Evolutionary conservation across 2,797 vertebrate genomes (phyloP), one percentile per base, ranked within the genome.

Genomic region (Sciurus carolinensis): DNA sequence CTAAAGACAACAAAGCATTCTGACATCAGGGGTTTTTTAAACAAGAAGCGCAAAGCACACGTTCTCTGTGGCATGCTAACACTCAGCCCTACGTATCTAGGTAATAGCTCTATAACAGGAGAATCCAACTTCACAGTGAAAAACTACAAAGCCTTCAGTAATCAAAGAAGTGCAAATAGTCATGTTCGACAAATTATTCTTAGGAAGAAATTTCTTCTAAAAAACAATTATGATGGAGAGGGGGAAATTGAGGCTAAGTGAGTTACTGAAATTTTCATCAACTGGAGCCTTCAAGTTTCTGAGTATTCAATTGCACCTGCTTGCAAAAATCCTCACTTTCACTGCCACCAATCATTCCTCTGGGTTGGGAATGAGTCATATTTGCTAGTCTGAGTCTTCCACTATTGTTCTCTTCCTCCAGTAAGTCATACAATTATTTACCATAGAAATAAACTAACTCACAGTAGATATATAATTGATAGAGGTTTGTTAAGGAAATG

Each of bases 1-100:
- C 71, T 89, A 91, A 94, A 94, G 67, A 69, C 39, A 59, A 77
- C 44, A 62, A 69, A 95, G 42, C 24, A 79, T 90, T 33, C n/a
- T 47, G 33, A 72, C 33, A 69, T 26, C 26, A 62, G 39, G 42
- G 33, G 75, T 50, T 57, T 94, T 96, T 85, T 75, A 62, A 39
- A 33, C 44, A 73, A 72, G 59, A 87, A 66, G 1, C 22, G 4
- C 36, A 94, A 91, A 91, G 11, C 18, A 26, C 0, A 3, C 89
- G 91, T 92, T 84, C 50, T 77, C 44, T 54, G 28, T n/a, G 13
- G 20, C 54, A 13, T 44, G 42, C 77, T 73, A 84, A 42, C 42
- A 76, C 39, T 44, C 76, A 79, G 44, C 28, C 54, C 62, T 81
- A 11, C 1, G 3, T 2, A 1, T 82, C 44, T 33, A 82, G n/a